Evolutionary conservation across 2,888 invertebrate genomes (phyloP).

Genomic region (Ochropleura leucogaster): DNA sequence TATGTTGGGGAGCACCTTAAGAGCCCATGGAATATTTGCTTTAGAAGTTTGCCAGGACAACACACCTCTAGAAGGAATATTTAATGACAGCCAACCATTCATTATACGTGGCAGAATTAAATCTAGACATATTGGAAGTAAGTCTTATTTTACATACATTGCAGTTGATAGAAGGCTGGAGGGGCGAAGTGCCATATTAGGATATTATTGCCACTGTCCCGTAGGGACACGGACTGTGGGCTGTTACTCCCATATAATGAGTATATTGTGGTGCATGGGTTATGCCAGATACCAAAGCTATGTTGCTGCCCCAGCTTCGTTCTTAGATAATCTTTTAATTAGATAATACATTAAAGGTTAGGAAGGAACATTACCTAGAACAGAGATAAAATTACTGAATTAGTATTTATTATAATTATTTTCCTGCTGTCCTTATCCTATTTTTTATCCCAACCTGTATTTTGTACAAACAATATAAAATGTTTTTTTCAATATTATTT

Average conservation of each 20-base stretch:
- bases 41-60: background rate
- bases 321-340: background rate
- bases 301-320: background rate
- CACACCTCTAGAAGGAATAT: conserved; percentile 4
- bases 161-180: conserved; percentile 10
- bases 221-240: conserved; percentile 18
- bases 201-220: conserved; percentile 12
- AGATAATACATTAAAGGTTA: too few species aligned
- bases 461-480: too few species aligned
- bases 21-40: background rate
- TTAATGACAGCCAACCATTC: background rate
- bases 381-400: too few species aligned
- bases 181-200: conserved; percentile 9
- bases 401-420: too few species aligned
- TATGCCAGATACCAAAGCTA: conserved; percentile 2
- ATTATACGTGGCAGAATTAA: conserved; percentile 19
- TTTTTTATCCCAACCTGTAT: too few species aligned
- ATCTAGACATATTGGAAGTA: conserved; percentile 4
- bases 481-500: too few species aligned
- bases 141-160: conserved; percentile 7
- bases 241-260: conserved; percentile 20
- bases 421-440: too few species aligned
- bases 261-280: background rate
- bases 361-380: too few species aligned
- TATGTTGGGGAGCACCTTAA: conserved; percentile 1